phyloP scores from a whole-genome alignment of 2,113 vertebrate species.

The Rissa tridactyla region DNA sequence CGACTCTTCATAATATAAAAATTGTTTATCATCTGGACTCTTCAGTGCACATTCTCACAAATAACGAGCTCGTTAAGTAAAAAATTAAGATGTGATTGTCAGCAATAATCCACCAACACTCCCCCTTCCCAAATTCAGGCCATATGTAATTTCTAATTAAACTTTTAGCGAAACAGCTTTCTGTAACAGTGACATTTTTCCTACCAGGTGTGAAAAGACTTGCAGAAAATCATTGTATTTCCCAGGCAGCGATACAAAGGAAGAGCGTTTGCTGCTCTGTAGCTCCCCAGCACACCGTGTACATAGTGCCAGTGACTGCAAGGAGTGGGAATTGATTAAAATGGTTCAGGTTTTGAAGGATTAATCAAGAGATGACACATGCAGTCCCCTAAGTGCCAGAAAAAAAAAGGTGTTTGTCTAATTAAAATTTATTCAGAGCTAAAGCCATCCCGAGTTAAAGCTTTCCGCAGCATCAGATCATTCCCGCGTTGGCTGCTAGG shows the following conservation, averaged over 20 bases:
- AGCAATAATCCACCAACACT: neutral
- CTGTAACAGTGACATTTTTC: neutral
- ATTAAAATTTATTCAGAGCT: slow-evolving; percentile 64
- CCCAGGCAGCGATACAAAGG: neutral
- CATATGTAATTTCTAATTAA: slow-evolving; percentile 5
- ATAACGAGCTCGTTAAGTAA: neutral
- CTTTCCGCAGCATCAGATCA: neutral
- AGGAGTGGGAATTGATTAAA: slow-evolving; percentile 49
- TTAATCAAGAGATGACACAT: slow-evolving; percentile 62
- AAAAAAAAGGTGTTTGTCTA: slow-evolving; percentile 60
- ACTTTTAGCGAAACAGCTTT: slow-evolving; percentile 2
- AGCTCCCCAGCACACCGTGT: neutral
- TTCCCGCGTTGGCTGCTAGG: neutral
- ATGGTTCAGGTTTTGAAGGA: slow-evolving; percentile 55
- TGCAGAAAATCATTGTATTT: slow-evolving; percentile 10
- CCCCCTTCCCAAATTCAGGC: neutral
- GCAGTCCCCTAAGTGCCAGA: slow-evolving; percentile 32
- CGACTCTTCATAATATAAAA: neutral
- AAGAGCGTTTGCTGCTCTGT: neutral
- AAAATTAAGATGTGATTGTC: neutral
- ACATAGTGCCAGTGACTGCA: neutral
- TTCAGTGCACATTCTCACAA: neutral
- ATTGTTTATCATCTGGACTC: neutral
- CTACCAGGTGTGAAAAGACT: slow-evolving; percentile 26
- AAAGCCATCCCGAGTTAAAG: slow-evolving; percentile 6